phyloP scores from a whole-genome alignment of 2,797 vertebrate genomes.

The Fringilla coelebs region DNA sequence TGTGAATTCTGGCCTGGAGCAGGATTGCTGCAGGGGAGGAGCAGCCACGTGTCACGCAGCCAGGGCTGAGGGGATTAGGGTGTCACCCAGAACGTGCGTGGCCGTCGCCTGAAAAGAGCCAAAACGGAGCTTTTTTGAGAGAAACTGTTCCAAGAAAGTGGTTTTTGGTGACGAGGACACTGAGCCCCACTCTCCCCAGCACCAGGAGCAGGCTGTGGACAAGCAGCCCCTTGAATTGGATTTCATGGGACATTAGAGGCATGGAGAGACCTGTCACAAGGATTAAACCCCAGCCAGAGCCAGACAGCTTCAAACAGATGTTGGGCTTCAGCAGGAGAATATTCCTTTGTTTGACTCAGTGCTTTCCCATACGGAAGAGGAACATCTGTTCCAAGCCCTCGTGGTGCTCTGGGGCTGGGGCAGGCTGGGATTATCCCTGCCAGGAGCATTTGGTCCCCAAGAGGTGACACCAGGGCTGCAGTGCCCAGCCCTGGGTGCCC shows the following conservation, averaged over 20 bases:
- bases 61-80: background rate
- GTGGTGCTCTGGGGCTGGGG: background rate
- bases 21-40: background rate
- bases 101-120: background rate
- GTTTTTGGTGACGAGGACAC: background rate
- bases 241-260: slow-evolving; percentile 69
- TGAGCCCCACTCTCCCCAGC: background rate
- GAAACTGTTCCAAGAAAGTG: background rate
- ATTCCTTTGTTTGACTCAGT: slow-evolving; percentile 62
- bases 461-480: background rate
- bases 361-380: slow-evolving; percentile 58
- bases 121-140: background rate
- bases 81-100: background rate
- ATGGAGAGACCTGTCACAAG: slow-evolving; percentile 67
- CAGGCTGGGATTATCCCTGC: background rate
- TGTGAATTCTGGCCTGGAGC: background rate
- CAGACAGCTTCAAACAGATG: slow-evolving; percentile 71
- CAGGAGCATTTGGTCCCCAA: background rate
- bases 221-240: slow-evolving; percentile 34
- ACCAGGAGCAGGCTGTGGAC: slow-evolving; percentile 10
- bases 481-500: too few relatives aligned
- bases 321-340: slow-evolving; percentile 60
- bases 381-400: slow-evolving; percentile 52
- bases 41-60: rapidly evolving
- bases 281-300: slow-evolving; percentile 45